Percentiles rank a stretch among this genome's conserved stretches.
phyloP scores from a whole-genome alignment of 1,140 invertebrate species.

The Calliphora vicina region DNA sequence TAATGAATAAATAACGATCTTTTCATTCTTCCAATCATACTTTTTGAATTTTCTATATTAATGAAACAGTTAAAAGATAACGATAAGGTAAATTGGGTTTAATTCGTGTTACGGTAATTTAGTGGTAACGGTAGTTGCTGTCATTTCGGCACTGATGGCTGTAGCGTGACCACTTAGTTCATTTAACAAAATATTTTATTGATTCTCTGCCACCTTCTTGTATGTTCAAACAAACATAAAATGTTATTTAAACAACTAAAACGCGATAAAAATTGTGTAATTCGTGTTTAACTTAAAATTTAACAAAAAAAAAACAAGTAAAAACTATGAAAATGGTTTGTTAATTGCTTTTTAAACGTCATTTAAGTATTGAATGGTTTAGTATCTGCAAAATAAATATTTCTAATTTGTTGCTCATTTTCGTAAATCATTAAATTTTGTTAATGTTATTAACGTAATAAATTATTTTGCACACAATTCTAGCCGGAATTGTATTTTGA shows the following conservation, averaged over 20 bases:
- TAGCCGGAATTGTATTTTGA: background rate
- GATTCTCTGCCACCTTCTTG: background rate
- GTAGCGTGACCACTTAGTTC: too few species aligned
- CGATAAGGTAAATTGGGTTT: too few species aligned
- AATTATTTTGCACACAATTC: background rate
- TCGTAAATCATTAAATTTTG: background rate
- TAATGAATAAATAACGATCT: too few species aligned
- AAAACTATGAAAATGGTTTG: background rate
- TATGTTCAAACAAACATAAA: background rate
- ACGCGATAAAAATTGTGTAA: background rate
- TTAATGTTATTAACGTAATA: too few species aligned
- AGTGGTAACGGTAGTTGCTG: too few species aligned
- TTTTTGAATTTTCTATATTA: too few species aligned
- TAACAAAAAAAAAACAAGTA: background rate
- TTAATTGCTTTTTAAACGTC: constrained; percentile 5
- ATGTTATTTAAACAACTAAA: background rate
- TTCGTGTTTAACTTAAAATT: background rate
- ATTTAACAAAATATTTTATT: background rate
- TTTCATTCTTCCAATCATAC: too few species aligned
- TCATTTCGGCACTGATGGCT: too few species aligned
- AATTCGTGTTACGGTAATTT: too few species aligned
- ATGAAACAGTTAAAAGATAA: too few species aligned
- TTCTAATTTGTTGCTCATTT: background rate
- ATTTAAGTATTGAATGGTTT: background rate
- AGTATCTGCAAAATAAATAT: background rate